Evolutionary conservation across 2,797 vertebrate genomes (phyloP), one percentile per base, ranked within the genome.

Genomic region (Leptoclinus maculatus): DNA sequence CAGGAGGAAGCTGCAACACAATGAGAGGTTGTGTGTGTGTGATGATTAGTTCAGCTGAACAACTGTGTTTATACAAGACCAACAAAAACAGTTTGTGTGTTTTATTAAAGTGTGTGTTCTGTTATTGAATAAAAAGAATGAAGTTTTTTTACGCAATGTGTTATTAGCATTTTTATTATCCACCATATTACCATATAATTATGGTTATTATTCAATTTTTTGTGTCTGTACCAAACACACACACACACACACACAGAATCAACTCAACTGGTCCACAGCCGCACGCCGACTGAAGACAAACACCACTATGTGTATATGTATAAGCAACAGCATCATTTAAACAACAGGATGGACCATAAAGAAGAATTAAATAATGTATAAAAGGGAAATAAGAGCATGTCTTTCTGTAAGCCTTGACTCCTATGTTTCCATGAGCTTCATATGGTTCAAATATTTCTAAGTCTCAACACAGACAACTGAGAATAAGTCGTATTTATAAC

Each of bases 111-210:
- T 77, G n/a, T 79, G 51, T 54, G 75, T 69, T 60, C 63, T 51
- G 62, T 73, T 73, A 38, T 47, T 66, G 38, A 89, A 87, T 86
- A 86, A 87, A 89, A 63, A 11, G 34, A 32, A 23, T 23, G 36
- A 60, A 25, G 36, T 16, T 0, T 70, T 76, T 85, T 79, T 77
- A 12, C 67, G 14, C 27, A 17, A 8, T 25, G 23, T 38, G 49
- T 73, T 21, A 45, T 9, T 12, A 8, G 17, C 12, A 34, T 63
- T 54, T 41, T 63, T 58, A 2, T 56, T 71, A n/a, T n/a, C n/a
- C n/a, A n/a, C n/a, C n/a, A n/a, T n/a, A n/a, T n/a, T n/a, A n/a
- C n/a, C n/a, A n/a, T 45, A 5, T 66, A 45, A 32, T 71, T 51
- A 3, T 65, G 2, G 16, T 58, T 17, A 43, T 0, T 56, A 7